Evolutionary conservation across 2,888 invertebrate species (phyloP).

Genomic region (Brassicogethes aeneus): DNA sequence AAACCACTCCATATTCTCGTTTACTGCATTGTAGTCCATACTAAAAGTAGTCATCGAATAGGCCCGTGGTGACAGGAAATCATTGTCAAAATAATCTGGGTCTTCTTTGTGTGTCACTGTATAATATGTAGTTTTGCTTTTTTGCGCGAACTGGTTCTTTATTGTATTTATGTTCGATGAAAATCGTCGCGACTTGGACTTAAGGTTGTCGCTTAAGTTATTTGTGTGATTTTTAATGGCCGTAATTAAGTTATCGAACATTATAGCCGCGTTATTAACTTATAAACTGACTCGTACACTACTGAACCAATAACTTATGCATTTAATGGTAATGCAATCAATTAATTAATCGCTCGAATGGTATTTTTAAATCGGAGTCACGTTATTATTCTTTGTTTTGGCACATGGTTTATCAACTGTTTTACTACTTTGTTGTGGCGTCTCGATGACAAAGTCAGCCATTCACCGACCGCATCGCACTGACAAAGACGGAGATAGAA

Average conservation of each 20-base stretch:
- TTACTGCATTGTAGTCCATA: conserved; percentile 49
- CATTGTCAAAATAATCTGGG: conserved; percentile 35
- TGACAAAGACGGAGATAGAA: conserved; percentile 9
- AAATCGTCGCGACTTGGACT: conserved; percentile 35
- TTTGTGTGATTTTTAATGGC: conserved; percentile 41
- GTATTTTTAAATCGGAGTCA: not conserved
- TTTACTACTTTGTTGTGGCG: conserved; percentile 17
- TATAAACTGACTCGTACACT: conserved; percentile 6
- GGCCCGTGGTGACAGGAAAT: conserved; percentile 49
- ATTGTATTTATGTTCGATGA: conserved; percentile 33
- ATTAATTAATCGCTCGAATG: not conserved
- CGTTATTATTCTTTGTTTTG: conserved; percentile 19
- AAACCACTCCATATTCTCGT: conserved; percentile 41
- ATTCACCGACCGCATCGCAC: conserved; percentile 2
- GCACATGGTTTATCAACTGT: conserved; percentile 21
- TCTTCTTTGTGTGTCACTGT: conserved; percentile 30
- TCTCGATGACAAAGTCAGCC: conserved; percentile 2
- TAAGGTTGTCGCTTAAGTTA: conserved; percentile 38
- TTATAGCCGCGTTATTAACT: conserved; percentile 22
- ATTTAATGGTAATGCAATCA: not conserved
- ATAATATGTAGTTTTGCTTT: conserved; percentile 34
- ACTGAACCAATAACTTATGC: conserved; percentile 1
- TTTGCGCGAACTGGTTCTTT: conserved; percentile 33
- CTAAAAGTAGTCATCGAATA: conserved; percentile 39
- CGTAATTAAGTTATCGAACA: conserved; percentile 43